A percentile compares a stretch with the other conserved stretches of the same genome.
Conservation (phyloP, 2,113 vertebrate species). For the Sinosuthora webbiana region DNA sequence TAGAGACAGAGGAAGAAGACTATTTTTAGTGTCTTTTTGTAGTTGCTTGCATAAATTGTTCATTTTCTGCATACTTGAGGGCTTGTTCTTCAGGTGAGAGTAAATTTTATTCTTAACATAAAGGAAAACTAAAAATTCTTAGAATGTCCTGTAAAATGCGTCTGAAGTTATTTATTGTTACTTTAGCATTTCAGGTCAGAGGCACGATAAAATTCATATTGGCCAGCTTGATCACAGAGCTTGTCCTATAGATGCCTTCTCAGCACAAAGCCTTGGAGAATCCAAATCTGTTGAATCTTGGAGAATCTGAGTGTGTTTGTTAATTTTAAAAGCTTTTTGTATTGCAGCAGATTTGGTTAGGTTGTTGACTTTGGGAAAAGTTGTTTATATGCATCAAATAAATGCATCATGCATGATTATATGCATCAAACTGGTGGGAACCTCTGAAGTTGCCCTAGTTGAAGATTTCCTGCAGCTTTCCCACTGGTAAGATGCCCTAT, state of each 20-base stretch:
- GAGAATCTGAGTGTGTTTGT: neutral
- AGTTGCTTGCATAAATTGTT: neutral
- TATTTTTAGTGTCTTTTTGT: neutral
- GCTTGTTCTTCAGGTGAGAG: neutral
- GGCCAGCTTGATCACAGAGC: neutral
- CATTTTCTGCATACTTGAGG: neutral
- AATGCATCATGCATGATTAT: neutral
- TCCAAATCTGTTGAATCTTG: neutral
- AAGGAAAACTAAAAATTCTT: neutral
- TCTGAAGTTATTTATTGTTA: neutral
- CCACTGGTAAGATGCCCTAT: neutral
- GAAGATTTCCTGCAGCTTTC: neutral
- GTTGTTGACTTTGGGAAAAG: neutral
- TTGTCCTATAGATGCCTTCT: neutral
- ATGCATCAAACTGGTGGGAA: neutral
- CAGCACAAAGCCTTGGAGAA: neutral
- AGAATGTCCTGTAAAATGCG: neutral
- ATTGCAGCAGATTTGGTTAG: neutral
- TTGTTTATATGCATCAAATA: neutral
- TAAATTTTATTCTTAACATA: neutral
- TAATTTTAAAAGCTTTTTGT: neutral
- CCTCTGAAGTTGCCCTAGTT: neutral
- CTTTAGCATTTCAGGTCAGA: neutral
- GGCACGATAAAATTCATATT: neutral
- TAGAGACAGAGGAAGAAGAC: neutral